Base-by-base conservation (phyloP, 2,797 vertebrate genomes). In the Channallabes apus region DNA sequence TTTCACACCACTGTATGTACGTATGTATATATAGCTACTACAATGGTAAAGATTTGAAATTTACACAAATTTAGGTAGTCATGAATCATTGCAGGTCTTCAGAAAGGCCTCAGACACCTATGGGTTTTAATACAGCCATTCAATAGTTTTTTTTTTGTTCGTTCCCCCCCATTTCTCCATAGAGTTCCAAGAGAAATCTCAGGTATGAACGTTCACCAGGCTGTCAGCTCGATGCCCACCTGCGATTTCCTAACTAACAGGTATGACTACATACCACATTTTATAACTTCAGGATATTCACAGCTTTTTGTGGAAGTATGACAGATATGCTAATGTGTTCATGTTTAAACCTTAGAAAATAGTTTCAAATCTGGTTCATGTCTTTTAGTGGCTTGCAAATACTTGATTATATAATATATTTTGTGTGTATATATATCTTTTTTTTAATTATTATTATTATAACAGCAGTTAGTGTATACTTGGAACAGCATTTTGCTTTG, bases 181-280 rank as follows among this genome's bases (percentile, higher is more conserved):
- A 99, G 98, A 93, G 90, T 94, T 91, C 98, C 98, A 14, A 96
- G 95, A 92, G 98, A 99, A 91, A 96, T 99, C 89, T 97, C 96
- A 76, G 93, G 96, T 89, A 96, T 96, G 95, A 97, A 99, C 87
- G 94, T 99, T 91, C 97, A 99, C 93, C 97, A 98, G 94, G 98
- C 98, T 24, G 94, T 98, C 91, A 93, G 96, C 89, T 97, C 95
- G 91, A 95, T 98, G 93, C 97, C 98, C 83, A 96, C 96, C 90
- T 97, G 98, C 90, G 98, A 99, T 94, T 99, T 99, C 92, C 96
- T 99, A 89, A 97, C 98, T 87, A 99, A 99, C 94, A 93, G 95
- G 84, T 89, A 86, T 78, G 32, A 56, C 35, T 38, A 3, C 6
- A 15, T 24, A 4, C 1, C 20, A 18, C 24, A 20, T n/a, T 67